A percentile compares a stretch with the other conserved stretches of the same genome.
Conservation (phyloP, 2,797 vertebrate genomes). For the Melanotaenia trifasciata region DNA sequence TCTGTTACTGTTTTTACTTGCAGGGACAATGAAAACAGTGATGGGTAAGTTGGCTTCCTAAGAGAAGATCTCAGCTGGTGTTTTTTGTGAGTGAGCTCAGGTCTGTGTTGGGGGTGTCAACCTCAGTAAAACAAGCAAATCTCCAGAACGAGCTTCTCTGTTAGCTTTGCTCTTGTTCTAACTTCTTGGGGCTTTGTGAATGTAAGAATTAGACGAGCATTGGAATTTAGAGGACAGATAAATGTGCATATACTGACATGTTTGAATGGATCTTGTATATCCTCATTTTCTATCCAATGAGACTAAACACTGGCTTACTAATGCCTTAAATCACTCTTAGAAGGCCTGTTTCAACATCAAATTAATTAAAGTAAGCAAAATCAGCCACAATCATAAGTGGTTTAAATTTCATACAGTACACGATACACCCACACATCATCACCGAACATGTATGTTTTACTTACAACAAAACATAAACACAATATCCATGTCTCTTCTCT, state of each 20-base stretch:
- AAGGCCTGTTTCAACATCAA: constrained; percentile 6
- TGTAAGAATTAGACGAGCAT: constrained; percentile 13
- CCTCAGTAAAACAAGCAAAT: constrained; percentile 34
- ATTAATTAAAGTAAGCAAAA: constrained; percentile 6
- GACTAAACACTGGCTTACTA: neutral
- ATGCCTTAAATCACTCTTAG: neutral
- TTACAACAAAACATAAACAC: constrained; percentile 28
- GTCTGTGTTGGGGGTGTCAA: constrained; percentile 38
- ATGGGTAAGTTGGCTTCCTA: constrained; percentile 17
- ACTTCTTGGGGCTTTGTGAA: constrained; percentile 20
- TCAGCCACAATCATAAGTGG: neutral
- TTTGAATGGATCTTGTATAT: neutral
- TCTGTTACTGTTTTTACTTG: constrained; percentile 44
- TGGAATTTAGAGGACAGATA: constrained; percentile 1
- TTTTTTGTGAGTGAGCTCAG: constrained; percentile 49
- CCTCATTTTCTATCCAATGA: constrained; percentile 1
- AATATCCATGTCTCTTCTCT: constrained; percentile 35
- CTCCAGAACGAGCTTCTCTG: constrained; percentile 21
- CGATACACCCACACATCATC: neutral
- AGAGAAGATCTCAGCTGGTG: constrained; percentile 41
- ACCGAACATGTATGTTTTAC: constrained; percentile 6
- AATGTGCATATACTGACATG: constrained; percentile 2
- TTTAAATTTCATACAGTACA: neutral
- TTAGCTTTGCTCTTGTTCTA: constrained; percentile 32
- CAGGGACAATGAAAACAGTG: constrained; percentile 39